These are phyloP conservation scores for Plumapathes pennacea DNA, from an alignment of 92 coral and sea anemone genomes.

Conservation along the genomic window DNA sequence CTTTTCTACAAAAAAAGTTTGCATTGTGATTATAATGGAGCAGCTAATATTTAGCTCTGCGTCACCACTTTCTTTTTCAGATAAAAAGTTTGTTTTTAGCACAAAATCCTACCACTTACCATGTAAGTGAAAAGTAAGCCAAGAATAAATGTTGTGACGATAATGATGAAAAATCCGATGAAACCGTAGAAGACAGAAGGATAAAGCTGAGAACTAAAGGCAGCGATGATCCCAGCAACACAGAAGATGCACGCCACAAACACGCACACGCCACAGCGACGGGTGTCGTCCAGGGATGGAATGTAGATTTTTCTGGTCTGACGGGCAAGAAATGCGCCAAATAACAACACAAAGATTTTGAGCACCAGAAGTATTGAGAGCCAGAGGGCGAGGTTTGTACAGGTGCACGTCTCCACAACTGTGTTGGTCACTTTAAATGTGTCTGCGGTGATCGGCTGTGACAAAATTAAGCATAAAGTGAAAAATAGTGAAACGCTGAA, in stretches of 20 bases:
- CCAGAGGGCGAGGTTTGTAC: slow-evolving; percentile 68
- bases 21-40: too few relatives aligned
- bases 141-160: slow-evolving; percentile 75
- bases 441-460: slow-evolving; percentile 84
- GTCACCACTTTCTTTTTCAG: not conserved
- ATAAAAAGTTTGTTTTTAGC: not conserved
- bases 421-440: slow-evolving; percentile 64
- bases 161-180: slow-evolving; percentile 53
- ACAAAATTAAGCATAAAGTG: not conserved
- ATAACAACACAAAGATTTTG: slow-evolving; percentile 60
- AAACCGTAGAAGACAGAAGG: slow-evolving; percentile 77
- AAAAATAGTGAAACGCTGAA: too few relatives aligned
- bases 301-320: slow-evolving; percentile 85
- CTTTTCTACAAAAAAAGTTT: too few relatives aligned
- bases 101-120: slow-evolving; percentile 34
- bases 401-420: slow-evolving; percentile 83
- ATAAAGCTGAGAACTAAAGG: slow-evolving; percentile 52
- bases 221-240: slow-evolving; percentile 58
- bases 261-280: slow-evolving; percentile 76
- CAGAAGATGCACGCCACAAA: slow-evolving; percentile 57
- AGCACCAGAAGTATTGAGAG: slow-evolving; percentile 52
- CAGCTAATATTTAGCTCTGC: too few relatives aligned
- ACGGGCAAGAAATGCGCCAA: slow-evolving; percentile 92
- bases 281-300: slow-evolving; percentile 82
- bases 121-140: slow-evolving; percentile 73